phyloP scores from a whole-genome alignment of 2,888 invertebrate genomes.

The Diaperis boleti region DNA sequence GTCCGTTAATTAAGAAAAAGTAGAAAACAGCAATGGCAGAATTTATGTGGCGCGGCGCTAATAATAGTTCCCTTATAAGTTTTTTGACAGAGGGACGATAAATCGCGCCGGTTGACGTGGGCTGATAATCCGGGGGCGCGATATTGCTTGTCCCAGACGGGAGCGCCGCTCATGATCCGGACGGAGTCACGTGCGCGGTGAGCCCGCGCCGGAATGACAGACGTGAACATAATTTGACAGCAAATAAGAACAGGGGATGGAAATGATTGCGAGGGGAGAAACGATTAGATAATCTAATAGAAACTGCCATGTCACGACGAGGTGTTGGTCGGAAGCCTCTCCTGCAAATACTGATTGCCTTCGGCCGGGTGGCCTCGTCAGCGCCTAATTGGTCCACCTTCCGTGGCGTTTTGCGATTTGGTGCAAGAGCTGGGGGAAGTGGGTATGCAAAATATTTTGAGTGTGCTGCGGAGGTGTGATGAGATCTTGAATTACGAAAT shows the following conservation, averaged over 20 bases:
- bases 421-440: too few relatives aligned
- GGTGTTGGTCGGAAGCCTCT: slow-evolving; percentile 50
- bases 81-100: slow-evolving; percentile 59
- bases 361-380: slow-evolving; percentile 39
- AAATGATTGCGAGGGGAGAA: slow-evolving; percentile 63
- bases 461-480: too few relatives aligned
- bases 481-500: too few relatives aligned
- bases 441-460: too few relatives aligned
- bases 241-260: slow-evolving; percentile 65
- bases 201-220: slow-evolving; percentile 64
- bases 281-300: slow-evolving; percentile 63
- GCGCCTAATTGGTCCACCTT: slow-evolving; percentile 43
- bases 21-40: not conserved
- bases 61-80: not conserved
- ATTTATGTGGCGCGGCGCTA: not conserved
- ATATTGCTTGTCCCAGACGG: slow-evolving; percentile 34
- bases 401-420: slow-evolving; percentile 35
- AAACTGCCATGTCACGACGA: slow-evolving; percentile 58
- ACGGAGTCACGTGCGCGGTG: slow-evolving; percentile 61
- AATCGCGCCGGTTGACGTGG: slow-evolving; percentile 46
- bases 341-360: slow-evolving; percentile 44
- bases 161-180: slow-evolving; percentile 50
- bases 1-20: not conserved
- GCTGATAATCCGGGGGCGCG: slow-evolving; percentile 34
- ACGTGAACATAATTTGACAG: slow-evolving; percentile 67